Conservation (phyloP, 2,113 vertebrate genomes). For the Bolborhynchus lineola region DNA sequence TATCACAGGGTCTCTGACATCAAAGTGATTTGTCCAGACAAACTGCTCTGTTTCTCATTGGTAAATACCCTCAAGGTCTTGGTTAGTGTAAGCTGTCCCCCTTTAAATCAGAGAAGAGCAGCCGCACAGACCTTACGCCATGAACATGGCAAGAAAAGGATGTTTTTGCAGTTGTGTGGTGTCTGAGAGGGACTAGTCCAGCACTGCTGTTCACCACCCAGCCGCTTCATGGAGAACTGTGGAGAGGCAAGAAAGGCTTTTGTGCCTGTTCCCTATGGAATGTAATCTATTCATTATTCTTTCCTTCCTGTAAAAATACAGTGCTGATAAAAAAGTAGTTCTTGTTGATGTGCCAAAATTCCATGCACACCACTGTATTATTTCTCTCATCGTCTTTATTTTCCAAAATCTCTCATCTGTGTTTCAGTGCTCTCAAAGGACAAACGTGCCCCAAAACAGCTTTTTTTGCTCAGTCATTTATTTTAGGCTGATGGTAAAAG, state of each 20-base stretch:
- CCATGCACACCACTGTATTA: rapidly evolving
- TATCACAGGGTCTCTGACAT: not conserved
- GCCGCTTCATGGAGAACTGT: not conserved
- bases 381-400: not conserved
- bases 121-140: not conserved
- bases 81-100: not conserved
- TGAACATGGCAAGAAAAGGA: not conserved
- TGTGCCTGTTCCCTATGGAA: not conserved
- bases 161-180: not conserved
- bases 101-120: not conserved
- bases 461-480: not conserved
- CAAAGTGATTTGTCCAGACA: not conserved
- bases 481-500: not conserved
- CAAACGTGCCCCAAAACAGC: not conserved
- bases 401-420: not conserved
- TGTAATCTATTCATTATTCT: not conserved
- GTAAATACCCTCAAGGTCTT: not conserved
- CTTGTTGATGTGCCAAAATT: not conserved
- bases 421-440: not conserved
- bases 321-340: not conserved
- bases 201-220: not conserved
- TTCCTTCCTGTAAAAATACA: not conserved
- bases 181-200: not conserved
- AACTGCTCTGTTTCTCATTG: not conserved
- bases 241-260: not conserved